A percentile compares a stretch with the other conserved stretches of the same genome.
These are phyloP conservation scores for Philhelius pedissequus DNA, from an alignment of 2,888 invertebrate species.

Conservation along the genomic window DNA sequence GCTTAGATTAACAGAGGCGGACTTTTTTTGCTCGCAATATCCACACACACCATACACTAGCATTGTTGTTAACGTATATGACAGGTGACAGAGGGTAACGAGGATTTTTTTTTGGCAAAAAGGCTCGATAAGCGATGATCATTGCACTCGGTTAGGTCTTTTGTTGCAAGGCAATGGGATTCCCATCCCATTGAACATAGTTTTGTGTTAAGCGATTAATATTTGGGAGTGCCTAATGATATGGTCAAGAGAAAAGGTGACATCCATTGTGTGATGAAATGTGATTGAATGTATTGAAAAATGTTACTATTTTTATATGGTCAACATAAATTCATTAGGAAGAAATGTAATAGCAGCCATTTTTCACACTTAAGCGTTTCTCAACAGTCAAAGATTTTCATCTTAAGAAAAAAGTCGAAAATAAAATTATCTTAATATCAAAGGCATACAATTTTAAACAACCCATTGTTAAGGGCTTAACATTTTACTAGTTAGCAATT, in stretches of 20 bases:
- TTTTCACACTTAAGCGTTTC: too few relatives aligned
- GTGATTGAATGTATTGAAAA: conserved; percentile 18
- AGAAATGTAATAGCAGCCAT: too few relatives aligned
- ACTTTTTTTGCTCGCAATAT: not conserved
- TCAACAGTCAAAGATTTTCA: too few relatives aligned
- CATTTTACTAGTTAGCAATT: too few relatives aligned
- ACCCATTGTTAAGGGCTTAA: too few relatives aligned
- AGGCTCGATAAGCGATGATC: conserved; percentile 26
- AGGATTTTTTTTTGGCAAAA: conserved; percentile 22
- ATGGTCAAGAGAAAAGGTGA: conserved; percentile 32
- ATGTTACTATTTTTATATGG: not conserved
- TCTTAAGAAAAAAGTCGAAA: too few relatives aligned
- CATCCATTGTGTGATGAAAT: conserved; percentile 10
- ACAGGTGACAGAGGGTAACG: not conserved
- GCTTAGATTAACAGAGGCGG: conserved; percentile 14
- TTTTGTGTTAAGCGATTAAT: conserved; percentile 12
- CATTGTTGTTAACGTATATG: not conserved
- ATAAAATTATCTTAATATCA: too few relatives aligned
- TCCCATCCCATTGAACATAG: conserved; percentile 38
- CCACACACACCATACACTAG: not conserved
- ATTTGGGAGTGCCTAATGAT: conserved; percentile 38
- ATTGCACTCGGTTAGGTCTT: conserved; percentile 37
- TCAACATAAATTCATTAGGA: too few relatives aligned
- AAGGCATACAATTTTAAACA: too few relatives aligned
- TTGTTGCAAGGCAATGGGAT: conserved; percentile 41